These are phyloP conservation scores for Asteroscopus sphinx DNA, from an alignment of 2,888 invertebrate species.

Conservation along the genomic window DNA sequence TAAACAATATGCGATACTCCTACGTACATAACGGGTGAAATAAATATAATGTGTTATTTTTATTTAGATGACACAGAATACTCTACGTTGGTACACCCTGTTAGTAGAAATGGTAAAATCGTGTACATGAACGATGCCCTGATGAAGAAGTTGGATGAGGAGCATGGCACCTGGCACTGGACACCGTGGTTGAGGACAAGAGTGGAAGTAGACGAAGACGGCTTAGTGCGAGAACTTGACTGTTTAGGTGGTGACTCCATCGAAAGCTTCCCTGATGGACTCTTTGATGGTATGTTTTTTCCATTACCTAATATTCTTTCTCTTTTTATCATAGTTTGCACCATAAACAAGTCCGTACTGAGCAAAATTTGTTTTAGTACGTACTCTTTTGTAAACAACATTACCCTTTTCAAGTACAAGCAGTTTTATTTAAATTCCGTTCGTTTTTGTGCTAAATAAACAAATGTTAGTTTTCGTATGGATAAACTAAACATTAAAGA, in stretches of 20 bases:
- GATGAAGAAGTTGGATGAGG: slow-evolving; percentile 70
- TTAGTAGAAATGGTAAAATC: slow-evolving; percentile 72
- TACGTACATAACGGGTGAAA: background rate
- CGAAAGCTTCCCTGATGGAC: slow-evolving; percentile 89
- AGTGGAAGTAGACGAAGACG: slow-evolving; percentile 67
- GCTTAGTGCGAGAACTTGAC: slow-evolving; percentile 65
- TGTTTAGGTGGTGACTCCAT: slow-evolving; percentile 75
- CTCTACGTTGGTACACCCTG: slow-evolving; percentile 47
- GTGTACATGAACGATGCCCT: slow-evolving; percentile 74
- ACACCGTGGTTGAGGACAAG: slow-evolving; percentile 82
- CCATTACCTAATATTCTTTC: background rate
- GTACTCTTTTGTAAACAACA: background rate
- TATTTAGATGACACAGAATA: slow-evolving; percentile 68
- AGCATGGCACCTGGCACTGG: slow-evolving; percentile 81
- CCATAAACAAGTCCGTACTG: background rate
- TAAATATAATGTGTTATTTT: slow-evolving; percentile 1
- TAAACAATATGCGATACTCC: slow-evolving; percentile 13
- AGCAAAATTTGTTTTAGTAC: background rate
- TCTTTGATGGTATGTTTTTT: slow-evolving; percentile 76
- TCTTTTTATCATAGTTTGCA: background rate
- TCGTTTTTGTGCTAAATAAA: slow-evolving; percentile 1
- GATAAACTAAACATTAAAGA: background rate
- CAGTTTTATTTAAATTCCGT: too few relatives aligned
- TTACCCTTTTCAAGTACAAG: background rate
- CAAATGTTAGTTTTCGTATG: background rate